These are phyloP conservation scores for Perithous albicinctus DNA, from an alignment of 2,888 invertebrate species.

Conservation along the genomic window DNA sequence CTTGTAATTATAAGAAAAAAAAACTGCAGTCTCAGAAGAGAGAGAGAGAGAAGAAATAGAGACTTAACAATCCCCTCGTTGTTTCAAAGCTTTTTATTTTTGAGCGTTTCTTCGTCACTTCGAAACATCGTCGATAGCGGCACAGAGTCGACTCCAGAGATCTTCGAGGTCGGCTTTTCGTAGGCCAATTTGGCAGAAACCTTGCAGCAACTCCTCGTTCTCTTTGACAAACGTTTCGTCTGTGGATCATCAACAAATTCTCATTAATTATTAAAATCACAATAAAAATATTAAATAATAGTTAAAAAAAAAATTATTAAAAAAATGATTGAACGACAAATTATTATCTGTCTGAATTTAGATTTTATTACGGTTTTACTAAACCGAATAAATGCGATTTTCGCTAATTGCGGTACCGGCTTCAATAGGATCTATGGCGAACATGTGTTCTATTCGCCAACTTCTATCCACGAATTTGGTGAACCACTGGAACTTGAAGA, in stretches of 20 bases:
- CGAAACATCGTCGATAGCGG: slow-evolving; percentile 59
- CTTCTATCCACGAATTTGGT: slow-evolving; percentile 68
- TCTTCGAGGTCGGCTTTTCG: slow-evolving; percentile 63
- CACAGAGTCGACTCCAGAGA: slow-evolving; percentile 71
- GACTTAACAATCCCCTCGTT: neutral
- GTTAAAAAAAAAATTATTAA: no score
- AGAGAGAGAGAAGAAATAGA: no score
- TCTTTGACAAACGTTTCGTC: slow-evolving; percentile 69
- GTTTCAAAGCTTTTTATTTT: slow-evolving; percentile 8
- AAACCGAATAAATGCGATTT: neutral
- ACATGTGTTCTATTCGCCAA: slow-evolving; percentile 72
- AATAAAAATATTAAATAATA: no score
- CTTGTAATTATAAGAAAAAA: neutral
- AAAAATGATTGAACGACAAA: no score
- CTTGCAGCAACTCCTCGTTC: slow-evolving; percentile 68
- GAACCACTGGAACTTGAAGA: slow-evolving; percentile 73
- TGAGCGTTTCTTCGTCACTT: neutral
- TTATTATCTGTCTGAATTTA: no score
- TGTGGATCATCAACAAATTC: slow-evolving; percentile 35
- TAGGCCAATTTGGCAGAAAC: slow-evolving; percentile 69
- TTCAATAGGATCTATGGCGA: slow-evolving; percentile 68
- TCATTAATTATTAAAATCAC: no score
- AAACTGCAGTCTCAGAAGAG: neutral
- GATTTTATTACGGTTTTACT: no score
- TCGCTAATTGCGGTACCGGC: slow-evolving; percentile 69